Percentiles rank a stretch among this genome's conserved stretches.
Conservation (phyloP, 2,888 invertebrate species). For the Dicyrtoma fusca region DNA sequence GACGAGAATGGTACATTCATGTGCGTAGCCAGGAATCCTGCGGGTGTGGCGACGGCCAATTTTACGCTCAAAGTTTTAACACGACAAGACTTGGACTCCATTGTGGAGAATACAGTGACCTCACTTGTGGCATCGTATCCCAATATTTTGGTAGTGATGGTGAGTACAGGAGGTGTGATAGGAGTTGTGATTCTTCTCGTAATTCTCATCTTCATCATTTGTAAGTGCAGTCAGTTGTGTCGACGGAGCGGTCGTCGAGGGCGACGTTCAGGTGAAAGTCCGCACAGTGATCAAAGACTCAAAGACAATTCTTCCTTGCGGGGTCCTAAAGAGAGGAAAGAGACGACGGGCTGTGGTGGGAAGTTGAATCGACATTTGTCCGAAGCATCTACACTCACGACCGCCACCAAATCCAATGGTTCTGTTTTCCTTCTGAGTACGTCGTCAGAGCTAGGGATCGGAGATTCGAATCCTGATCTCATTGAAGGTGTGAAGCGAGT, state of each 20-base stretch:
- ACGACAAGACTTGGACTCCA: constrained; percentile 50
- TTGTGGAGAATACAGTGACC: constrained; percentile 36
- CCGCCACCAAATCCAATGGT: constrained; percentile 56
- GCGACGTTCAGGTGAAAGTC: background rate
- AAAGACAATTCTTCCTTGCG: constrained; percentile 24
- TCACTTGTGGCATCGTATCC: constrained; percentile 52
- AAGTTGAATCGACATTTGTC: constrained; percentile 54
- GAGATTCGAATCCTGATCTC: constrained; percentile 55
- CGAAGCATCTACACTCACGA: constrained; percentile 55
- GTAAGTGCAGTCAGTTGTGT: constrained; percentile 54
- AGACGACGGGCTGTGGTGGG: constrained; percentile 19
- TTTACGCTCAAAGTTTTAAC: constrained; percentile 68
- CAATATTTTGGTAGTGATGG: constrained; percentile 49
- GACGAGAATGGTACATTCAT: constrained; percentile 85
- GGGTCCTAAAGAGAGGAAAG: constrained; percentile 41
- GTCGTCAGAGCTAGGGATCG: constrained; percentile 54
- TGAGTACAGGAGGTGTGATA: constrained; percentile 55
- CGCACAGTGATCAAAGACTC: constrained; percentile 8
- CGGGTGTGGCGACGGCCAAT: constrained; percentile 77
- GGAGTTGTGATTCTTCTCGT: constrained; percentile 66
- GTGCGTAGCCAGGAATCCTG: constrained; percentile 83
- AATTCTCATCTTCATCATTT: constrained; percentile 69
- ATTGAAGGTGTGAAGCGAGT: constrained; percentile 56
- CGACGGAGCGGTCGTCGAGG: constrained; percentile 34
- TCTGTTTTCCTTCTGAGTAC: constrained; percentile 56